Evolutionary conservation across 2,888 invertebrate species (phyloP).

Genomic region (Diplazon laetatorius): DNA sequence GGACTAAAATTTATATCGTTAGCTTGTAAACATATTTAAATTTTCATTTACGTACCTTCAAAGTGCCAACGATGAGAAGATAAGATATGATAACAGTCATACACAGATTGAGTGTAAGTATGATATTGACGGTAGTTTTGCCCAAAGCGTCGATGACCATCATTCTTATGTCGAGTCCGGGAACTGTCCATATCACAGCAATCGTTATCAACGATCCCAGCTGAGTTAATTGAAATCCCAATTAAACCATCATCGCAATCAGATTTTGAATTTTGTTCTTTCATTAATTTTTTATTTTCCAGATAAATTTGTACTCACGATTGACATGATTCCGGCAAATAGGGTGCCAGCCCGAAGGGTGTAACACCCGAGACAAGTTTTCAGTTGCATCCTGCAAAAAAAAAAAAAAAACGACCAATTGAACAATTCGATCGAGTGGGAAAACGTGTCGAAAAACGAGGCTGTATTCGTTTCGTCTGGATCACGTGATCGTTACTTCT

Average conservation of each 20-base stretch:
- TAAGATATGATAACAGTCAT: slow-evolving; percentile 92
- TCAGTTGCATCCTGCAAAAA: slow-evolving; percentile 83
- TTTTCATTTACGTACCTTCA: slow-evolving; percentile 84
- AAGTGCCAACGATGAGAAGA: slow-evolving; percentile 89
- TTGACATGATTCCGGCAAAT: slow-evolving; percentile 88
- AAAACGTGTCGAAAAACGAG: neutral
- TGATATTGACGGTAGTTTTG: slow-evolving; percentile 89
- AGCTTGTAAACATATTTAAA: no score
- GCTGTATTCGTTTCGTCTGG: no score
- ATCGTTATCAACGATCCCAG: slow-evolving; percentile 86
- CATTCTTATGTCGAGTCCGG: slow-evolving; percentile 88
- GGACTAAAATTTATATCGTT: no score
- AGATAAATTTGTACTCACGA: slow-evolving; percentile 83
- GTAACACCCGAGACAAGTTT: slow-evolving; percentile 88
- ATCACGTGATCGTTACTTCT: neutral
- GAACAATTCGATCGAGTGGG: neutral
- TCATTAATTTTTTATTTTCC: slow-evolving; percentile 14
- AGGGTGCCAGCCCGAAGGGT: slow-evolving; percentile 90
- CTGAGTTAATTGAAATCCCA: neutral
- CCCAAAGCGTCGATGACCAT: slow-evolving; percentile 89
- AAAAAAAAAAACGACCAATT: neutral
- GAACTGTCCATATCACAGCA: slow-evolving; percentile 86
- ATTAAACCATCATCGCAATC: slow-evolving; percentile 83
- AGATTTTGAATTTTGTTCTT: neutral
- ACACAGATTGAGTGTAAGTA: slow-evolving; percentile 90